These are phyloP conservation scores for Chelonia mydas DNA, from an alignment of 2,797 vertebrate species.

Conservation along the genomic window DNA sequence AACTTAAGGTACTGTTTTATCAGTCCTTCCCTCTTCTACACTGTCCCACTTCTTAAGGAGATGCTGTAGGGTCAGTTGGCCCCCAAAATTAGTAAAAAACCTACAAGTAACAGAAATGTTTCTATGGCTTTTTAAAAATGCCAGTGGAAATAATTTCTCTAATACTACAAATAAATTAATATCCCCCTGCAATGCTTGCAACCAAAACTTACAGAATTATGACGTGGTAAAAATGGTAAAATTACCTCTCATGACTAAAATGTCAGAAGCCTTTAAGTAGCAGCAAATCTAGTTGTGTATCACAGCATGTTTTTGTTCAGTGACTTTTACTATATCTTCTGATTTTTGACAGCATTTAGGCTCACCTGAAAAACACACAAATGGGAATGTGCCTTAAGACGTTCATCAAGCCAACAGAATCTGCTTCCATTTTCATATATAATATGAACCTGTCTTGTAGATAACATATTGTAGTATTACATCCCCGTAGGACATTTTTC, in stretches of 20 bases:
- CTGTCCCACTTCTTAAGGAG: not conserved
- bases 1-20: not conserved
- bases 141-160: not conserved
- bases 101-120: not conserved
- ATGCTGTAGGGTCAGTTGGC: not conserved
- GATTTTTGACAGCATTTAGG: constrained; percentile 72
- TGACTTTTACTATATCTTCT: constrained; percentile 73
- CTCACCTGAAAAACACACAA: constrained; percentile 76
- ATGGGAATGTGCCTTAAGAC: not conserved
- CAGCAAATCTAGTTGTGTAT: constrained; percentile 70
- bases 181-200: not conserved
- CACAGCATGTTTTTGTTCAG: constrained; percentile 71
- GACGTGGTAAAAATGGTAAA: not conserved
- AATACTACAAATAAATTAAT: not conserved
- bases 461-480: not conserved
- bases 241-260: constrained; percentile 77
- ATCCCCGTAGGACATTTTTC: not conserved
- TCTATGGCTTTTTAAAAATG: not conserved
- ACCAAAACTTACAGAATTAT: not conserved
- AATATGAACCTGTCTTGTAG: not conserved
- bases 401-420: not conserved
- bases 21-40: not conserved
- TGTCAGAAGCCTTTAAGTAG: constrained; percentile 65
- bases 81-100: not conserved
- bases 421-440: not conserved